phyloP scores from a whole-genome alignment of 2,888 invertebrate species.

The Amphimallon solstitiale region DNA sequence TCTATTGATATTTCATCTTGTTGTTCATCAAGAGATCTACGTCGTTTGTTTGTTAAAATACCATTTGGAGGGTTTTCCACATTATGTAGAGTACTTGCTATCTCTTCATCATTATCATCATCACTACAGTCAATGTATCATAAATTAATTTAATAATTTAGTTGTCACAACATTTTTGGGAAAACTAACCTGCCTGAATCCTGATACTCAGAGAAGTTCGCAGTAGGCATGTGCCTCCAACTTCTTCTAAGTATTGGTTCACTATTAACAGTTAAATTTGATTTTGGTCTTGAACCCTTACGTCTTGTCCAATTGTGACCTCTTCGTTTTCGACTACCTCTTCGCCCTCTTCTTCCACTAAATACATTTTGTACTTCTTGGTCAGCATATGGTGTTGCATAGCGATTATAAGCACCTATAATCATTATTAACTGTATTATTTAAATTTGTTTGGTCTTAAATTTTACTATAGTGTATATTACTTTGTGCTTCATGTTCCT shows the following conservation, averaged over 20 bases:
- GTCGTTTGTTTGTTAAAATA: conserved; percentile 7
- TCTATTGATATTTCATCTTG: background rate
- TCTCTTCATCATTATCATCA: conserved; percentile 32
- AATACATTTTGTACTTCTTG: conserved; percentile 40
- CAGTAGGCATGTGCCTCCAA: background rate
- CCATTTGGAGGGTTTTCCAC: conserved; percentile 4
- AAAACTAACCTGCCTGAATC: conserved; percentile 13
- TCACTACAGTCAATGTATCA: conserved; percentile 13
- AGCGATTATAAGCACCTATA: too few relatives aligned
- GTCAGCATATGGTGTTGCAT: conserved; percentile 37
- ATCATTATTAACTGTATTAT: too few relatives aligned
- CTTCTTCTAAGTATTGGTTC: conserved; percentile 32
- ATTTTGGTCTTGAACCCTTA: conserved; percentile 2
- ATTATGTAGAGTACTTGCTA: conserved; percentile 12
- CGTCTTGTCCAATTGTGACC: conserved; percentile 40
- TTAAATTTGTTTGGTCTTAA: too few relatives aligned
- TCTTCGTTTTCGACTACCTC: conserved; percentile 4
- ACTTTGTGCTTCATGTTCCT: too few relatives aligned
- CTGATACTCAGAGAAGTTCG: conserved; percentile 17
- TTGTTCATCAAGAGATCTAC: background rate
- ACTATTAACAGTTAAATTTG: conserved; percentile 19
- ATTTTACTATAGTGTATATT: too few relatives aligned
- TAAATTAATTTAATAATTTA: conserved; percentile 9
- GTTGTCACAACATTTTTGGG: conserved; percentile 23
- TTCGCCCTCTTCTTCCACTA: conserved; percentile 16